Conservation (phyloP, 2,888 invertebrate species). For the Leucophora obtusa region DNA sequence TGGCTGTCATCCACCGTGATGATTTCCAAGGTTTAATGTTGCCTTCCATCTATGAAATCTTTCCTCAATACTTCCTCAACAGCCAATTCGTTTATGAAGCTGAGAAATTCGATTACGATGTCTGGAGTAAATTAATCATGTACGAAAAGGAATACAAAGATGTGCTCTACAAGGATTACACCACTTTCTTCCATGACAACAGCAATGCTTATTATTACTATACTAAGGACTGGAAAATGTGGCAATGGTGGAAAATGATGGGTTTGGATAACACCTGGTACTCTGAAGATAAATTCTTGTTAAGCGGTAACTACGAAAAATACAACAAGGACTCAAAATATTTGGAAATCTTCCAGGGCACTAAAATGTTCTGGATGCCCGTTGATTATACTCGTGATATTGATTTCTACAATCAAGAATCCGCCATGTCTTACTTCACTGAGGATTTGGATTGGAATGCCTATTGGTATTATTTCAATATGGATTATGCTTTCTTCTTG, state of each 20-base stretch:
- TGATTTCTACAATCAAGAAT: conserved; percentile 80
- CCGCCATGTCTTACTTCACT: conserved; percentile 83
- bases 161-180: conserved; percentile 71
- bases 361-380: conserved; percentile 73
- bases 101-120: conserved; percentile 80
- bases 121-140: conserved; percentile 76
- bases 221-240: conserved; percentile 70
- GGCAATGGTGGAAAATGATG: conserved; percentile 75
- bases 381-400: conserved; percentile 82
- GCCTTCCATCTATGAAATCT: conserved; percentile 85
- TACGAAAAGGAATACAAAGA: conserved; percentile 68
- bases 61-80: conserved; percentile 85
- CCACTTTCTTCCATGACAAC: conserved; percentile 58
- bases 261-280: conserved; percentile 69
- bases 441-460: conserved; percentile 85
- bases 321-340: conserved; percentile 70
- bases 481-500: conserved; percentile 84
- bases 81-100: conserved; percentile 83
- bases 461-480: conserved; percentile 82
- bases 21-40: conserved; percentile 83
- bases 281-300: conserved; percentile 67
- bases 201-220: conserved; percentile 60
- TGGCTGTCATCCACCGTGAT: conserved; percentile 82
- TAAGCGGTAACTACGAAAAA: conserved; percentile 70
- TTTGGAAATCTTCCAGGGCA: conserved; percentile 65